phyloP scores from a whole-genome alignment of 1,140 invertebrate genomes.

The Drosophila pectinifera region DNA sequence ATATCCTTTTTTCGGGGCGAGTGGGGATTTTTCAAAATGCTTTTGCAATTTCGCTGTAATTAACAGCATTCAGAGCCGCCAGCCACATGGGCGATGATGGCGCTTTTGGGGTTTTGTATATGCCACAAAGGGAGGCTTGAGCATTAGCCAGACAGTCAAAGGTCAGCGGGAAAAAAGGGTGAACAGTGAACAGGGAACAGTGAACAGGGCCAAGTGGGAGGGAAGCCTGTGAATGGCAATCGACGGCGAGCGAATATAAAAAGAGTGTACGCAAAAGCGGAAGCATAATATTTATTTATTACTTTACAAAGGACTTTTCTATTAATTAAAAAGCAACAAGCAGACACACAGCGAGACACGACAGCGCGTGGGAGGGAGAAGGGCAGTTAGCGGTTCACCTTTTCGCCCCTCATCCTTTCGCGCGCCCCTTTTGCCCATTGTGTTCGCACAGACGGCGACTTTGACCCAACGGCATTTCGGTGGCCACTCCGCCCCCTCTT shows the following conservation, averaged over 20 bases:
- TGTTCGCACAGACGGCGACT: conserved; percentile 36
- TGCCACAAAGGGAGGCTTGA: conserved; percentile 27
- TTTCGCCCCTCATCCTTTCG: conserved; percentile 16
- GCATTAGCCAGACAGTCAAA: conserved; percentile 58
- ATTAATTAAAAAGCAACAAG: conserved; percentile 85
- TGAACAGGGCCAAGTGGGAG: too few species aligned
- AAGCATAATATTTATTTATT: conserved; percentile 85
- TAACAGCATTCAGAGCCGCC: conserved; percentile 37
- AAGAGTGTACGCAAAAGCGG: conserved; percentile 66
- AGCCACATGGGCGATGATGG: conserved; percentile 31
- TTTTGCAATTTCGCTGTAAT: conserved; percentile 48
- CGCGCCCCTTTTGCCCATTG: conserved; percentile 32
- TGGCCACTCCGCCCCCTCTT: conserved; percentile 27
- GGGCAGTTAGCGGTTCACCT: conserved; percentile 6
- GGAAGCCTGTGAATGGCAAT: conserved; percentile 45
- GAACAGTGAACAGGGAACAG: too few species aligned
- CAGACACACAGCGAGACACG: conserved; percentile 28
- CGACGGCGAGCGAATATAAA: conserved; percentile 57
- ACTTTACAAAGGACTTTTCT: conserved; percentile 85
- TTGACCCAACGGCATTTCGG: conserved; percentile 66
- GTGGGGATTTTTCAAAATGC: conserved; percentile 36
- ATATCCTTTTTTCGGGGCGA: conserved; percentile 7
- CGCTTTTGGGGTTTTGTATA: neutral
- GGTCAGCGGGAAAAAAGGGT: conserved; percentile 1
- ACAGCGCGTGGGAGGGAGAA: neutral